Base-by-base conservation (phyloP, 1,140 invertebrate genomes). In the Subanguina moxae region DNA sequence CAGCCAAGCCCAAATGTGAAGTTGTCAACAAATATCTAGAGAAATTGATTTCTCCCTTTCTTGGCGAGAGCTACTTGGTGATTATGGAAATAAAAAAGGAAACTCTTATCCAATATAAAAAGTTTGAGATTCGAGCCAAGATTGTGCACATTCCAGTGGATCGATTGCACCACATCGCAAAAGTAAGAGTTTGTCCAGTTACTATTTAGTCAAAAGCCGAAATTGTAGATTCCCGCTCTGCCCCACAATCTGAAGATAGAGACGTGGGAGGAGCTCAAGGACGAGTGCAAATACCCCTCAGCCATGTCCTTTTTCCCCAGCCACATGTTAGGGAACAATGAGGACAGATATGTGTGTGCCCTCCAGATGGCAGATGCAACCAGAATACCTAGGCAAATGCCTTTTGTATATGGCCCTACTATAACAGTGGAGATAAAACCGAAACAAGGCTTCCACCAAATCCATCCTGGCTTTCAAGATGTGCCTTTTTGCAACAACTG, bases 391-490 rank as follows among this genome's bases (percentile, higher is more conserved):
- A 71, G 73, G 52, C 69, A 42, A 57, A 62, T 68, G 46, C 30
- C 46, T 17, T 38, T 42, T 46, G 42, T 19, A 8, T 64, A 38
- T 32, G 75, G 68, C 1, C 77, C 71, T 9, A 82, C 80, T 13
- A 80, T 82, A 52, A 82, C 80, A n/a, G 58, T 81, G n/a, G 80
- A 82, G 68, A 68, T 82, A 38, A 77, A 76, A 67, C 74, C 74
- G 0, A 76, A 76, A 57, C 75, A 78, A 59, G 77, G 73, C 13
- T 80, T 77, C 52, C 61, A 52, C n/a, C 77, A 80, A 62, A 23
- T 32, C 25, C 80, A 82, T 68, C 72, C 69, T 1, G 77, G 73
- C 9, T 62, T 75, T 66, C 17, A 19, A 5, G 65, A 78, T 52
- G 43, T 82, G 1, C 68, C 67, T 11, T 82, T 62, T 59, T 82